Base-by-base conservation (phyloP, 30 jellyfish, hydroid and myxozoan species). In the Aurelia sp. region DNA sequence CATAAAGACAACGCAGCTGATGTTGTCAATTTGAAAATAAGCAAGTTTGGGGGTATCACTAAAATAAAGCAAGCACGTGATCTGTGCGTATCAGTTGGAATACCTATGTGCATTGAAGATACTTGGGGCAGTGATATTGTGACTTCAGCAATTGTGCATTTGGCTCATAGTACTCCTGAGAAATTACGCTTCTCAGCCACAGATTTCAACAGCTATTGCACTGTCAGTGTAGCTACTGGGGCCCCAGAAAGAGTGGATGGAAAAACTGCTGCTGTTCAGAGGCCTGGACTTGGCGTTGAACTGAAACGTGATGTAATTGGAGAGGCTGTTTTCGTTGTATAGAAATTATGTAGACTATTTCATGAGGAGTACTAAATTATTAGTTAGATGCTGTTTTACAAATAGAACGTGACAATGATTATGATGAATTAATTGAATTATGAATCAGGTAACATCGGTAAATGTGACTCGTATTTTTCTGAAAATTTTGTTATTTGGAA, bases 111-210 rank as follows among this genome's bases (percentile, higher is more conserved):
- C 78, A 65, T 82, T 47, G 92, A 82, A 62, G 92, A 82, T 58
- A 82, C 92, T 8, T 82, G 92, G 92, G 92, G 92, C 57, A 82
- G 92, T 44, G 92, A 82, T 70, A 63, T 82, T 11, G 92, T 69
- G 20, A 82, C 92, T 0, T 63, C 92, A 51, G 92, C 92, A 13
- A 68, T 82, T 2, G 65, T 82, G 11, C 41, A 52, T 38, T 40
- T 82, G 41, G 92, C 92, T 5, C 92, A 82, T 21, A 82, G 92
- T 68, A 82, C 92, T 19, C 92, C 92, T 2, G 92, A 82, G 70
- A 82, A 82, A 40, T 24, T 82, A 0, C 70, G 92, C 61, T 82
- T 82, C 58, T 82, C 92, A 3, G 78, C 92, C 8, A 82, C 92
- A 13, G 92, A 82, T 69, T 82, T 82, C 65, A 82, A 82, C 77